Percentiles rank a stretch among this genome's conserved stretches.
Evolutionary conservation across 2,113 vertebrate genomes (phyloP).

Genomic region (Scytalopus superciliaris): DNA sequence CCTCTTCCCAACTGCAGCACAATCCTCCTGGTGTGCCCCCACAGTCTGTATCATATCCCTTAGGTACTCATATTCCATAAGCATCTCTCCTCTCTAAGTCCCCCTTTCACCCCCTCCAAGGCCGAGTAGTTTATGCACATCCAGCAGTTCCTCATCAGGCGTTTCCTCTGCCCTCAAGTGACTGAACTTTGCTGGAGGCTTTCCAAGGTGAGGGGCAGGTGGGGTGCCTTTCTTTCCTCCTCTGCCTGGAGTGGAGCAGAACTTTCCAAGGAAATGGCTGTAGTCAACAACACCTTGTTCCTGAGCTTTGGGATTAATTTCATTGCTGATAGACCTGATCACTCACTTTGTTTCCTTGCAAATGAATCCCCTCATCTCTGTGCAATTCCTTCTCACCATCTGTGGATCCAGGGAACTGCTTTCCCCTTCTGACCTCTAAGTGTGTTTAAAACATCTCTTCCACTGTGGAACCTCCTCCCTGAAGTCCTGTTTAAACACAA

Average conservation of each 20-base stretch:
- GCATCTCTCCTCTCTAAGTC: not conserved
- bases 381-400: not conserved
- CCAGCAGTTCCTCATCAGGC: slow-evolving; percentile 6
- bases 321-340: not conserved
- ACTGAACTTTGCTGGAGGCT: not conserved
- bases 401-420: not conserved
- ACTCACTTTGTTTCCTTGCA: not conserved
- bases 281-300: not conserved
- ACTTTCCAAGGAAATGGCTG: not conserved
- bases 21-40: not conserved
- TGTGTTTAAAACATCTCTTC: not conserved
- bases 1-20: not conserved
- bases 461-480: not conserved
- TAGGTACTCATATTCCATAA: not conserved
- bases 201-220: not conserved
- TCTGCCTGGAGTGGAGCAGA: not conserved
- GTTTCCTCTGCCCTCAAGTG: not conserved
- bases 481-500: not conserved
- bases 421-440: not conserved
- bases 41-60: not conserved
- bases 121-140: not conserved
- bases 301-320: not conserved
- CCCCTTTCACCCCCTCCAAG: accelerated
- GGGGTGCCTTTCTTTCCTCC: not conserved
- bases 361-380: not conserved